Evolutionary conservation across 1,140 invertebrate species (phyloP), one percentile per base, ranked within the genome.

Genomic region (Drosophila murphyi): DNA sequence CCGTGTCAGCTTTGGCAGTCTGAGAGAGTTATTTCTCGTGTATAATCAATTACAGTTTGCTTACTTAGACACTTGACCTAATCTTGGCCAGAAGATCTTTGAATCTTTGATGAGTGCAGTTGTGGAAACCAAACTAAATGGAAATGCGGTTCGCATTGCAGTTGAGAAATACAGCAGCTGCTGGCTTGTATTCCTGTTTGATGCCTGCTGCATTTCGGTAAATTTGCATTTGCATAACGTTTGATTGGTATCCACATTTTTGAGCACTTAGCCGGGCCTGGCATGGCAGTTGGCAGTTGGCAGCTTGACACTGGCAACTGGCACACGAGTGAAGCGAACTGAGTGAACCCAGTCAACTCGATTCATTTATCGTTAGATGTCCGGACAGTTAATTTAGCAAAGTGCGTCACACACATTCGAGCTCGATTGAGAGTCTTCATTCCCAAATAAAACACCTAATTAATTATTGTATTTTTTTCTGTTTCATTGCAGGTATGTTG

Each of bases 171-270:
- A 37, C n/a, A 52, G 55, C 60, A 69, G 64, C 74, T 69, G 79
- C 39, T 56, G 69, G 45, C 70, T 70, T 72, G 73, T 76, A 69
- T 73, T 68, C 29, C 8, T 34, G 20, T 35, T 29, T 47, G 55
- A 35, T 43, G 48, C 28, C 60, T 79, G 77, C 67, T 86, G 63
- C 82, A 87, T 76, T 82, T 82, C 87, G 82, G 75, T 78, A 78
- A 87, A 87, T 86, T 86, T 82, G 76, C 78, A 86, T 86, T 86
- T 86, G 76, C 75, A 82, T 88, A 88, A 79, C 79, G 65, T 82
- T 86, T 79, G 79, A 81, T 88, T 86, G 81, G 82, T 69, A 62
- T 52, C 62, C 62, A 51, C 39, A 59, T n/a, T 52, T 39, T 51
- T 10, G 35, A 45, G 65, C 72, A 74, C 65, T 74, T 74, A 62